Evolutionary conservation across 2,797 vertebrate genomes (phyloP).

Genomic region (Varecia variegata): DNA sequence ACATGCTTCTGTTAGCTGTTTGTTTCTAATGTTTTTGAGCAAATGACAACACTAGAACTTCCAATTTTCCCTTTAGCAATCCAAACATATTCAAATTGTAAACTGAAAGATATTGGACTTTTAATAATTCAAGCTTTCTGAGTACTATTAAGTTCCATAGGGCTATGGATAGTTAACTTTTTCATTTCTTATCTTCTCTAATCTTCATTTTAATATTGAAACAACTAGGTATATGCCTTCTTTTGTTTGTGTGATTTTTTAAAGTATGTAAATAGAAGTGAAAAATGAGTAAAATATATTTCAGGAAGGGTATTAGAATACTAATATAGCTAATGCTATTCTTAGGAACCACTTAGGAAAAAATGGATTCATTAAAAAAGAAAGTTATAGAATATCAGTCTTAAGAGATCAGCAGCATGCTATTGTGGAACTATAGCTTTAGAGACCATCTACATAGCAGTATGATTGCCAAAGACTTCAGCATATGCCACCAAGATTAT

Average conservation of each 20-base stretch:
- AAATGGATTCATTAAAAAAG: background rate
- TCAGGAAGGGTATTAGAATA: background rate
- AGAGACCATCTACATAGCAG: background rate
- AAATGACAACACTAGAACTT: background rate
- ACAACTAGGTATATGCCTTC: background rate
- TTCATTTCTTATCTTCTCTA: background rate
- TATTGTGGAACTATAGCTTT: background rate
- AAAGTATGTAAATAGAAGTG: background rate
- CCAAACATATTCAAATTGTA: background rate
- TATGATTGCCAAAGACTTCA: background rate
- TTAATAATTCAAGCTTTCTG: background rate
- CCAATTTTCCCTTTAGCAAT: background rate
- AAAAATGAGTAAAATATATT: constrained; percentile 11
- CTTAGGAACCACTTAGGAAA: background rate
- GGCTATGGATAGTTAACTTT: background rate
- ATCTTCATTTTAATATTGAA: background rate
- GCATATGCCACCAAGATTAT: background rate
- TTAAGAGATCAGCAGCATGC: background rate
- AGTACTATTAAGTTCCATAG: background rate
- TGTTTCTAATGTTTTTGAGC: background rate
- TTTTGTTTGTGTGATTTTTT: background rate
- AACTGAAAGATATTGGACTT: background rate
- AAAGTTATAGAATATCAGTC: background rate
- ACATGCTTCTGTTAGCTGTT: background rate
- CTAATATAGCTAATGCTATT: background rate